Conservation (phyloP, 2,888 invertebrate genomes). For the Cabera pusaria region DNA sequence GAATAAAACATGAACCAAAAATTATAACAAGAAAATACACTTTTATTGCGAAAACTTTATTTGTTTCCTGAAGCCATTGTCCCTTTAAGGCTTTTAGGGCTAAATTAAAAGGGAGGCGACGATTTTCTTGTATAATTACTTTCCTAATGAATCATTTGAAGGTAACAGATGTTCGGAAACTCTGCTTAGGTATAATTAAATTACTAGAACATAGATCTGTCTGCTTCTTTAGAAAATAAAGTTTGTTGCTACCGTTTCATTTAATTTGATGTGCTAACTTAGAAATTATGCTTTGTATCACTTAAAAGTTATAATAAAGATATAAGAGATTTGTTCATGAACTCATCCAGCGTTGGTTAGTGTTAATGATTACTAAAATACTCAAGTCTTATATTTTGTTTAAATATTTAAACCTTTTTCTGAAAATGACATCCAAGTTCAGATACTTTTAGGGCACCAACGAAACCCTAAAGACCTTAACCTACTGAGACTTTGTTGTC, state of each 20-base stretch:
- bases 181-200: constrained; percentile 24
- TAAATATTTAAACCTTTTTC: too few species aligned
- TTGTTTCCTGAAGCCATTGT: constrained; percentile 39
- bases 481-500: too few species aligned
- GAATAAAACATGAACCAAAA: constrained; percentile 13
- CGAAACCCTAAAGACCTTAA: too few species aligned
- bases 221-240: constrained; percentile 12
- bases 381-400: too few species aligned
- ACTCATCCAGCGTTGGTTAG: too few species aligned
- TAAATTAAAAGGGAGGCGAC: constrained; percentile 42
- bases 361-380: too few species aligned
- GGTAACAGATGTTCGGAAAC: constrained; percentile 38
- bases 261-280: too few species aligned
- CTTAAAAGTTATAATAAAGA: too few species aligned
- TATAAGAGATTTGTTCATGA: too few species aligned
- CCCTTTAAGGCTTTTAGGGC: constrained; percentile 32
- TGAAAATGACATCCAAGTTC: too few species aligned
- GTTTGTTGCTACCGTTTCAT: background rate
- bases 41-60: constrained; percentile 37
- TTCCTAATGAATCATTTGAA: constrained; percentile 51
- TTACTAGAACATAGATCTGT: constrained; percentile 5
- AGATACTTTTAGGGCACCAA: too few species aligned
- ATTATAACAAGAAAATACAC: constrained; percentile 23
- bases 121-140: constrained; percentile 53
- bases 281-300: too few species aligned